These are phyloP conservation scores for Encarsia formosa DNA, from an alignment of 2,888 invertebrate species.

Conservation along the genomic window DNA sequence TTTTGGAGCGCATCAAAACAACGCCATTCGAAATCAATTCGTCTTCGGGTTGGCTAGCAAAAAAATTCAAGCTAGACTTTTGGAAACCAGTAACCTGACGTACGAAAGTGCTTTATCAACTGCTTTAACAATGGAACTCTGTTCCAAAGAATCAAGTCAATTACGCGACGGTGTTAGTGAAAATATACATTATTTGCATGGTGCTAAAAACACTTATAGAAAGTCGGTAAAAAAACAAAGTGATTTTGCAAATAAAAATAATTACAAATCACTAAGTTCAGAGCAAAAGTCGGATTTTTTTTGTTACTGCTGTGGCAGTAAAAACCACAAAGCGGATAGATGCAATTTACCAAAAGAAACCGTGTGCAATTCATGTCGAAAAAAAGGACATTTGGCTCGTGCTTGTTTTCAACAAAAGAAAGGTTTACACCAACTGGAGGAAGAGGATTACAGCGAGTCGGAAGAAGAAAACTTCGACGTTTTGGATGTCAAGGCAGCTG, in stretches of 20 bases:
- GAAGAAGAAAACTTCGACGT: no score
- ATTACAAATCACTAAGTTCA: background rate
- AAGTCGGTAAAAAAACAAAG: background rate
- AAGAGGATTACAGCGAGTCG: no score
- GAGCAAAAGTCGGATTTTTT: background rate
- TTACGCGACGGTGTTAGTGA: background rate
- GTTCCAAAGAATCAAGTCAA: background rate
- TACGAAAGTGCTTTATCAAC: background rate
- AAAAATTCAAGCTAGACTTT: background rate
- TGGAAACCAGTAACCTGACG: background rate
- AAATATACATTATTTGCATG: background rate
- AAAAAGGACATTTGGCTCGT: no score
- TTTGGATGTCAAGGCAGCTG: background rate
- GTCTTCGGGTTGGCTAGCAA: background rate
- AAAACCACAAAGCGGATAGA: background rate
- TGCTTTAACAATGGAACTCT: background rate
- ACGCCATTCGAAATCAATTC: background rate
- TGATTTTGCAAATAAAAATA: background rate
- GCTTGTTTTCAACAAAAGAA: no score
- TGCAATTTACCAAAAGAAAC: background rate
- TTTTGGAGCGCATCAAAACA: background rate
- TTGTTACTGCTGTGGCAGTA: background rate
- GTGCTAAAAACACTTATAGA: background rate
- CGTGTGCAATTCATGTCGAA: no score
- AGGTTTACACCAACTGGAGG: no score